Conservation (phyloP, 1,140 invertebrate species). For the Rhynchophorus ferrugineus region DNA sequence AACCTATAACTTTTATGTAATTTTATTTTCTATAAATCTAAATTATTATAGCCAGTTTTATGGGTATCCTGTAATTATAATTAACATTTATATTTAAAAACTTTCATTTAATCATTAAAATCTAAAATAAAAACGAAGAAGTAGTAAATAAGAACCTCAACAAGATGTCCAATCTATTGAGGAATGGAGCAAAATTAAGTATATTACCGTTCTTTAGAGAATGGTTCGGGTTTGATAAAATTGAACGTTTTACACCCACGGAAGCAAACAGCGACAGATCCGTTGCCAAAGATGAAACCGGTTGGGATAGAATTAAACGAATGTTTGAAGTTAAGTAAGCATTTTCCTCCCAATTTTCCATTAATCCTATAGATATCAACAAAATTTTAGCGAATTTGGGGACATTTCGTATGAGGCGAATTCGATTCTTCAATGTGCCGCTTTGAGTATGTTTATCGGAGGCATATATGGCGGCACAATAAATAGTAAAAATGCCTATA, state of each 20-base stretch:
- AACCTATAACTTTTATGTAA: too few species aligned
- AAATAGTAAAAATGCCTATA: slow-evolving; percentile 49
- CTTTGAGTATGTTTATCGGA: slow-evolving; percentile 50
- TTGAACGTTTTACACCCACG: neutral
- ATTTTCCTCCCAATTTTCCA: neutral
- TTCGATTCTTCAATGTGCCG: slow-evolving; percentile 48
- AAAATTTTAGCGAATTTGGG: slow-evolving; percentile 54
- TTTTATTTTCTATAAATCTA: too few species aligned
- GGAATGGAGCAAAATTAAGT: neutral
- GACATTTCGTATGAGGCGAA: slow-evolving; percentile 51
- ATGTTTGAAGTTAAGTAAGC: slow-evolving; percentile 32
- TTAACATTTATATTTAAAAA: too few species aligned
- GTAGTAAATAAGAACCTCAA: neutral
- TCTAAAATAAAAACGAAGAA: too few species aligned
- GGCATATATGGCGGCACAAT: slow-evolving; percentile 54
- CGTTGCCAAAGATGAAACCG: slow-evolving; percentile 17
- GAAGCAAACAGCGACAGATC: neutral
- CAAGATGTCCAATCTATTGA: neutral
- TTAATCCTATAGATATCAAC: slow-evolving; percentile 3
- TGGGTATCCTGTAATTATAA: too few species aligned
- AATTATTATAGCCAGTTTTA: too few species aligned
- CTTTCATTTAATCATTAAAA: too few species aligned
- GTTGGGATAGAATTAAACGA: slow-evolving; percentile 30
- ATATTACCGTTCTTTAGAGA: neutral
- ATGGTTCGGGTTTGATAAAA: neutral